These are phyloP conservation scores for Encarsia formosa DNA, from an alignment of 2,888 invertebrate species.

Conservation along the genomic window DNA sequence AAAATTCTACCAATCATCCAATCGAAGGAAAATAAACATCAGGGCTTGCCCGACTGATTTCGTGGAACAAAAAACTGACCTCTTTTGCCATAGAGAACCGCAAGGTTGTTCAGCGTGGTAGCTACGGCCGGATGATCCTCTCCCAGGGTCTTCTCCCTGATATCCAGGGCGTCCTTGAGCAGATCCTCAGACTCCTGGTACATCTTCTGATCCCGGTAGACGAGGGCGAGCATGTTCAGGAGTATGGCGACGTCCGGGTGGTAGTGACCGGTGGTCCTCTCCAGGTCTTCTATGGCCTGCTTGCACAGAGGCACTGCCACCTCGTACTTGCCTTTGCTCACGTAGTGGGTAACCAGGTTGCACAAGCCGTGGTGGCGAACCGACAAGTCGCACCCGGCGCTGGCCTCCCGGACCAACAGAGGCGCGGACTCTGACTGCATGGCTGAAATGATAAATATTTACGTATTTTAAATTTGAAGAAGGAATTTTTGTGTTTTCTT, in stretches of 20 bases:
- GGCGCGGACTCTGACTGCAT: slow-evolving; percentile 91
- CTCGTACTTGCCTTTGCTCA: slow-evolving; percentile 95
- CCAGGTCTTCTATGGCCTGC: slow-evolving; percentile 97
- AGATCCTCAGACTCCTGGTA: slow-evolving; percentile 99
- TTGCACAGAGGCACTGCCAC: slow-evolving; percentile 99
- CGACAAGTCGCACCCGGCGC: slow-evolving; percentile 97
- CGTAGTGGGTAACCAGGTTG: slow-evolving; percentile 99
- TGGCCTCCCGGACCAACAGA: slow-evolving; percentile 91
- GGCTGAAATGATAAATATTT: slow-evolving; percentile 64
- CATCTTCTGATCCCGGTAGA: slow-evolving; percentile 97
- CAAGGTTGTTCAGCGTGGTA: slow-evolving; percentile 98
- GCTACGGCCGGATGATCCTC: slow-evolving; percentile 99
- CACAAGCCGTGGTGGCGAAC: slow-evolving; percentile 95
- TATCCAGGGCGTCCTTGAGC: slow-evolving; percentile 94
- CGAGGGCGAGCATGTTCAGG: slow-evolving; percentile 97
- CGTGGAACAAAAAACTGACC: slow-evolving; percentile 52
- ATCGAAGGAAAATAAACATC: too few relatives aligned
- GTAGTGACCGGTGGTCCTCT: slow-evolving; percentile 97
- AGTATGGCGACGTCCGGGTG: slow-evolving; percentile 99
- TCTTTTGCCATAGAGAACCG: slow-evolving; percentile 96
- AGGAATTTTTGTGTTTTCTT: too few relatives aligned
- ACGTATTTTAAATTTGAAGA: too few relatives aligned
- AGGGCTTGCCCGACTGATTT: too few relatives aligned
- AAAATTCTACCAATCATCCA: too few relatives aligned
- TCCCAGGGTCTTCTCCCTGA: slow-evolving; percentile 96